Evolutionary conservation across 2,797 vertebrate species (phyloP).

Genomic region (Chiroxiphia lanceolata): DNA sequence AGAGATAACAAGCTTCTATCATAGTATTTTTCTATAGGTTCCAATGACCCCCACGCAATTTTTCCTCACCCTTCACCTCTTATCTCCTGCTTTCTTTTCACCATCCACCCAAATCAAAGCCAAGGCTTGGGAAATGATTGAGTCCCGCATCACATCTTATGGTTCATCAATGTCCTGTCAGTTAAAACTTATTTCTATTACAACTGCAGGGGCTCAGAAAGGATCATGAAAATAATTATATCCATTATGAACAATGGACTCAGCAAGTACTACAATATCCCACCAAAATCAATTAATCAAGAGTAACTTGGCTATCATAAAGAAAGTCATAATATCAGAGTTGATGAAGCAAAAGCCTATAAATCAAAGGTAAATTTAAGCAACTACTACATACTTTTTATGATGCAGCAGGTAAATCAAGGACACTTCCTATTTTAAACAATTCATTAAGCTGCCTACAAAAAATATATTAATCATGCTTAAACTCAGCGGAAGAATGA

Average conservation of each 20-base stretch:
- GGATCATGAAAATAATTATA: neutral
- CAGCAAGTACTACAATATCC: neutral
- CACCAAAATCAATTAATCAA: neutral
- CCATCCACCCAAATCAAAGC: neutral
- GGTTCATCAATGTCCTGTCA: neutral
- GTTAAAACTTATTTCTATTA: neutral
- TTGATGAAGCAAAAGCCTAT: neutral
- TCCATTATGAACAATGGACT: neutral
- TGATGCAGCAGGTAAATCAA: constrained; percentile 10
- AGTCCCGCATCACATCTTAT: neutral
- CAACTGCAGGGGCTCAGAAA: neutral
- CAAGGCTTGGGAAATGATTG: neutral
- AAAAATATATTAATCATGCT: constrained; percentile 34
- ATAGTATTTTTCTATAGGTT: neutral
- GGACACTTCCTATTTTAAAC: constrained; percentile 20
- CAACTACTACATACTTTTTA: neutral
- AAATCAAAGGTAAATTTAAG: constrained; percentile 21
- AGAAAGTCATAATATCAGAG: neutral
- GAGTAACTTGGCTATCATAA: neutral
- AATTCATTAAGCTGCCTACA: constrained; percentile 7
- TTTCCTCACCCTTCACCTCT: neutral
- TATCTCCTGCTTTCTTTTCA: neutral
- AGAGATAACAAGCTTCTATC: neutral
- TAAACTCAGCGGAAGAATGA: neutral
- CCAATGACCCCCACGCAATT: fast-evolving